phyloP scores from a whole-genome alignment of 1,140 invertebrate species.

The Sinonovacula constricta region DNA sequence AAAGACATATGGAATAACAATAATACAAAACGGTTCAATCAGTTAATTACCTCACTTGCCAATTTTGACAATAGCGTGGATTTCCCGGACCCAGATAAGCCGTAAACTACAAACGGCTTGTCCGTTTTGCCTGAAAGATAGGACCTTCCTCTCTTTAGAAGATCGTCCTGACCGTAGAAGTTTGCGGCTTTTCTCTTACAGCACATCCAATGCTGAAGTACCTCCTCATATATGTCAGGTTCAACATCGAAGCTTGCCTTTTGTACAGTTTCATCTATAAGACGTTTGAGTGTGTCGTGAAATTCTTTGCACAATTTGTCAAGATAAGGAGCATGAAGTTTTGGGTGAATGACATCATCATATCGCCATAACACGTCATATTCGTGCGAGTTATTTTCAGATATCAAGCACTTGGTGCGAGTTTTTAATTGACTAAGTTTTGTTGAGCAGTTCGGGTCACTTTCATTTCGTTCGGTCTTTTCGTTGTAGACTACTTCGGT shows the following conservation, averaged over 20 bases:
- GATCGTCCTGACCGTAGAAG: constrained; percentile 93
- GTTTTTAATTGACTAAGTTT: constrained; percentile 63
- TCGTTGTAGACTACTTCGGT: constrained; percentile 68
- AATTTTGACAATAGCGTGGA: constrained; percentile 71
- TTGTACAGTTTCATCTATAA: constrained; percentile 64
- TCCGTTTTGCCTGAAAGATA: constrained; percentile 90
- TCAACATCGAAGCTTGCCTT: constrained; percentile 45
- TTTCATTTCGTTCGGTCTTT: constrained; percentile 60
- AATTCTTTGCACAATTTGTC: constrained; percentile 61
- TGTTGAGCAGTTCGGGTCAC: constrained; percentile 57
- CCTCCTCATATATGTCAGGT: constrained; percentile 60
- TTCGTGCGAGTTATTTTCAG: constrained; percentile 58
- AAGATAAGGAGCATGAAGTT: constrained; percentile 72
- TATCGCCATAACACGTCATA: constrained; percentile 74
- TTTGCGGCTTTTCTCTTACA: constrained; percentile 55
- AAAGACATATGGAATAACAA: too few relatives aligned
- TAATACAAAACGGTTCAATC: too few relatives aligned
- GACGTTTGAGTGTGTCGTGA: constrained; percentile 43
- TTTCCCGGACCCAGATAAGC: constrained; percentile 71
- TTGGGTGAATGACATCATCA: constrained; percentile 72
- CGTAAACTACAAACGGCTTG: constrained; percentile 80
- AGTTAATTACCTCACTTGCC: constrained; percentile 85
- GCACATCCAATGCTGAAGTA: constrained; percentile 60
- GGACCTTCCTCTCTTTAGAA: constrained; percentile 86
- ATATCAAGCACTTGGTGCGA: constrained; percentile 49